These are phyloP conservation scores for Ditula angustiorana DNA, from an alignment of 2,888 invertebrate genomes.

Conservation along the genomic window DNA sequence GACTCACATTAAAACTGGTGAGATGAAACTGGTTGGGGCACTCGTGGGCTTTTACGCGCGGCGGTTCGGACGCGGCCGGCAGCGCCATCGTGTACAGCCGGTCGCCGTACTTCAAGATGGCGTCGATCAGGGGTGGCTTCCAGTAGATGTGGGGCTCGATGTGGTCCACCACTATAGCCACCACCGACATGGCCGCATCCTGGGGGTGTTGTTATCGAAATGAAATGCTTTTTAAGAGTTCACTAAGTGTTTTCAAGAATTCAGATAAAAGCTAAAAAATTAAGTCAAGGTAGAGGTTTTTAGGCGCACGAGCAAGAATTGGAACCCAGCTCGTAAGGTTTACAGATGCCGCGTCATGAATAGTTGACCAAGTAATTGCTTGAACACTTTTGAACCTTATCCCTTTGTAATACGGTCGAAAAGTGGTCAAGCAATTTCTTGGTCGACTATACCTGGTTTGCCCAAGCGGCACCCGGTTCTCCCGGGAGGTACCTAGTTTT, in stretches of 20 bases:
- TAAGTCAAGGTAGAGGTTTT: too few relatives aligned
- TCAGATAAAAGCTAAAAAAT: background rate
- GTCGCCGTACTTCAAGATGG: conserved; percentile 87
- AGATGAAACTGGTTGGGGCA: conserved; percentile 66
- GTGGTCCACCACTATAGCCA: conserved; percentile 85
- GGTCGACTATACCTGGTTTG: too few relatives aligned
- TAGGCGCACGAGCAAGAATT: too few relatives aligned
- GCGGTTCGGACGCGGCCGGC: conserved; percentile 57
- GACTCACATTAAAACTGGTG: conserved; percentile 73
- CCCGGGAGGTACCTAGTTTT: too few relatives aligned
- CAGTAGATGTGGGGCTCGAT: conserved; percentile 85
- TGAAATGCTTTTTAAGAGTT: background rate
- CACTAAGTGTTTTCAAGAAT: background rate
- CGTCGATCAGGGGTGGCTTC: conserved; percentile 84
- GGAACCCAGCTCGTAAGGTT: too few relatives aligned
- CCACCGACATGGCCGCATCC: conserved; percentile 84
- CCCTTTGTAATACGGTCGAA: too few relatives aligned
- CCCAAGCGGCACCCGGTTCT: too few relatives aligned
- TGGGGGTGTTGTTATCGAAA: conserved; percentile 55
- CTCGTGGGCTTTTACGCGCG: conserved; percentile 56
- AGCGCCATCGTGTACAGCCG: conserved; percentile 82
- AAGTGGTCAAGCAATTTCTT: too few relatives aligned
- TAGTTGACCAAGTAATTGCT: too few relatives aligned
- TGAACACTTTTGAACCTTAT: too few relatives aligned
- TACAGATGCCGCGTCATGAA: too few relatives aligned